Percentiles rank a stretch among this genome's conserved stretches.
Evolutionary conservation across 2,888 invertebrate genomes (phyloP).

Genomic region (Malthinus flaveolus): DNA sequence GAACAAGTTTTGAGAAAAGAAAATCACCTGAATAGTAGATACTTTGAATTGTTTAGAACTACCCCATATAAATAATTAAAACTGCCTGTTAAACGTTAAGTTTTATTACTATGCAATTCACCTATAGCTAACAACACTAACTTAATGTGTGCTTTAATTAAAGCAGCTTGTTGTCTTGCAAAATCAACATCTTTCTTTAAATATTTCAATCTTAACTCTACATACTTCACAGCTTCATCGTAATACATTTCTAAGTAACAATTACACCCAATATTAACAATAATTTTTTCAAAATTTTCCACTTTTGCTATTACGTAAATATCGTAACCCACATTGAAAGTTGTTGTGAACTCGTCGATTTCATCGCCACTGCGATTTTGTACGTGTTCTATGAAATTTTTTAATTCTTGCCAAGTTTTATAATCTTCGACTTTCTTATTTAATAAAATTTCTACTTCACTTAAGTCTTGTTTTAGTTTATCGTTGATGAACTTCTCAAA

Average conservation of each 20-base stretch:
- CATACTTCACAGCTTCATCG: constrained; percentile 51
- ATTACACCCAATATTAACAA: constrained; percentile 48
- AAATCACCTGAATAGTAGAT: no score
- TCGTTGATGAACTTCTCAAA: constrained; percentile 50
- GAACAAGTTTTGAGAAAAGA: no score
- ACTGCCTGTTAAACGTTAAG: not conserved
- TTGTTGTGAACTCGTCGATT: constrained; percentile 39
- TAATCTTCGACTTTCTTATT: constrained; percentile 39
- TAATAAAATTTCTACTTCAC: constrained; percentile 44
- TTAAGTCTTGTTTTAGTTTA: constrained; percentile 49
- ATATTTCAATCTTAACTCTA: constrained; percentile 47
- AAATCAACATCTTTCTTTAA: constrained; percentile 50
- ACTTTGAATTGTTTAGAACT: no score
- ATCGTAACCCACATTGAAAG: constrained; percentile 34
- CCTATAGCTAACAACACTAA: constrained; percentile 50
- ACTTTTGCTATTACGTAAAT: constrained; percentile 44
- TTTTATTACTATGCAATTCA: constrained; percentile 40
- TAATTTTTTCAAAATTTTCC: constrained; percentile 42
- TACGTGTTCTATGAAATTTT: constrained; percentile 42
- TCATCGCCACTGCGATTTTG: constrained; percentile 36
- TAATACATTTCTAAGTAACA: constrained; percentile 50
- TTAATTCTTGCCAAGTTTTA: constrained; percentile 50
- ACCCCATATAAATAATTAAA: no score
- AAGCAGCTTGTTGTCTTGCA: constrained; percentile 47
- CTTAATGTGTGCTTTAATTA: constrained; percentile 53